A percentile compares a stretch with the other conserved stretches of the same genome.
Evolutionary conservation across 2,113 vertebrate species (phyloP).

Genomic region (Reinhardtius hippoglossoides): DNA sequence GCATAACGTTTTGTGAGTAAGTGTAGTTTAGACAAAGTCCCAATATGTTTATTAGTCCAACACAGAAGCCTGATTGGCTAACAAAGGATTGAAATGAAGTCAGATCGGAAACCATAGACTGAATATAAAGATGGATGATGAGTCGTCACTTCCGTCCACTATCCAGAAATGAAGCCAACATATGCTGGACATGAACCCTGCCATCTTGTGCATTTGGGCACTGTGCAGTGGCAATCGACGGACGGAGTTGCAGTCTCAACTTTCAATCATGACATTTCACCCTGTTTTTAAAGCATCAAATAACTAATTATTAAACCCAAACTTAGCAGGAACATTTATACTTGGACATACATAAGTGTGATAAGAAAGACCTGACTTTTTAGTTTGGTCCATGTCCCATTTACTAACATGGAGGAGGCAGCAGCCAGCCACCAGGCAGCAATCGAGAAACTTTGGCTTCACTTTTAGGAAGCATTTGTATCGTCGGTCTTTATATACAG

Average conservation of each 20-base stretch:
- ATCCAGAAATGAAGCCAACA: too few species aligned
- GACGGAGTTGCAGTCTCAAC: neutral
- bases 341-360: neutral
- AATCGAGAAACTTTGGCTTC: too few species aligned
- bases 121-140: too few species aligned
- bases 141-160: too few species aligned
- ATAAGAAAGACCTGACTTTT: neutral
- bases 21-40: neutral
- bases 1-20: neutral
- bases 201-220: neutral
- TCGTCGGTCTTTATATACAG: too few species aligned
- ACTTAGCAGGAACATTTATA: too few species aligned
- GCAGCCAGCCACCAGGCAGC: too few species aligned
- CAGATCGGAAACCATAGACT: too few species aligned
- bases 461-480: too few species aligned
- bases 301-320: neutral
- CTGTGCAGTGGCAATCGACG: neutral
- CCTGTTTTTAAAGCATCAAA: neutral
- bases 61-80: neutral
- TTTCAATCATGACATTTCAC: neutral
- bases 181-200: too few species aligned
- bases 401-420: too few species aligned
- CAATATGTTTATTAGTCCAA: neutral
- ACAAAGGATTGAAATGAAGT: neutral
- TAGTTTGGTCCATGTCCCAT: too few species aligned